Conservation (phyloP, 1,140 invertebrate genomes). For the Grapholita molesta region DNA sequence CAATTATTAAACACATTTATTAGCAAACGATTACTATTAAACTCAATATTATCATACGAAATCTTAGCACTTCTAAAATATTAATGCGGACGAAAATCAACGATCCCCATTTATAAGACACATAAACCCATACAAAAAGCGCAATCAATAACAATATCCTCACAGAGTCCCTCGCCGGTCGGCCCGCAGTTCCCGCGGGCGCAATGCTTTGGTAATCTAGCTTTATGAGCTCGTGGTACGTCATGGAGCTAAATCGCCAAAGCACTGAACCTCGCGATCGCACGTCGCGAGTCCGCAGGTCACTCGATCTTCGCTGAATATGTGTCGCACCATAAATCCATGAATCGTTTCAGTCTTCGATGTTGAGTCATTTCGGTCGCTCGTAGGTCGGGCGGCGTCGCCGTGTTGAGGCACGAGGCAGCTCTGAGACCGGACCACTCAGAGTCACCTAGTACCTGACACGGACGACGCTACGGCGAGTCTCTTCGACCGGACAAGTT, state of each 20-base stretch:
- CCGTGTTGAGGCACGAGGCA: slow-evolving; percentile 55
- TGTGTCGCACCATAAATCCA: no score
- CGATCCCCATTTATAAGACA: no score
- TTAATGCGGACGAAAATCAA: no score
- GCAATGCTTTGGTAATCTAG: slow-evolving; percentile 96
- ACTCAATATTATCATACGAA: no score
- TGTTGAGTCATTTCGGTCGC: no score
- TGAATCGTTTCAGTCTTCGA: no score
- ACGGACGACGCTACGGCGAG: slow-evolving; percentile 40
- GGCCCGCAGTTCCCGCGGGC: slow-evolving; percentile 32
- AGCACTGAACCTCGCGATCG: slow-evolving; percentile 81
- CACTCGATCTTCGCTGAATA: no score
- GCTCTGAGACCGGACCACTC: slow-evolving; percentile 79
- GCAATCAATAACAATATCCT: neutral
- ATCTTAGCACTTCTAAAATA: no score
- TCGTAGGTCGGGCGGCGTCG: slow-evolving; percentile 21
- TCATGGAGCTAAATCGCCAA: slow-evolving; percentile 99
- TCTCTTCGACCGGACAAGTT: no score
- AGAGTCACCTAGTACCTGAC: slow-evolving; percentile 92
- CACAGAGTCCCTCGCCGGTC: neutral
- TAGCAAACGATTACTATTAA: no score
- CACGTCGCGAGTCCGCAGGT: no score
- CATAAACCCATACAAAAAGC: neutral
- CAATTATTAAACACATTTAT: no score
- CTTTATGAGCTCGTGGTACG: slow-evolving; percentile 88